Conservation (phyloP, 2,888 invertebrate genomes). For the Zootermopsis nevadensis region DNA sequence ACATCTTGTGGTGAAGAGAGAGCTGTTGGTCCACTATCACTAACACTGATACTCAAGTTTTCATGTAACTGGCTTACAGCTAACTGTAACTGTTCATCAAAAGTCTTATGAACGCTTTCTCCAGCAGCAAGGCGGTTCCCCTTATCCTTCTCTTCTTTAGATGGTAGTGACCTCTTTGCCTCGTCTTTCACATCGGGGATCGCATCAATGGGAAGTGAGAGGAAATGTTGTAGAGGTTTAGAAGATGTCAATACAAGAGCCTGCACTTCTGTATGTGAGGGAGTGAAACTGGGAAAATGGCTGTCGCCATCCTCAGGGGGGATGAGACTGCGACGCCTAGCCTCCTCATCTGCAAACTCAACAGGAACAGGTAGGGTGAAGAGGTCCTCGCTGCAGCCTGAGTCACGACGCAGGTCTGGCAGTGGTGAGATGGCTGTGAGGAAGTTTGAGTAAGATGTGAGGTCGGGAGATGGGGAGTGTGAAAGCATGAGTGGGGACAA, state of each 20-base stretch:
- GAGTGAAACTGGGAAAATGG: not conserved
- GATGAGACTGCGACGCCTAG: constrained; percentile 67
- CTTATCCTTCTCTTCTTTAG: constrained; percentile 36
- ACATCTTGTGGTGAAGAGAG: constrained; percentile 24
- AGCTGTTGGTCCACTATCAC: not conserved
- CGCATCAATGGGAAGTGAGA: constrained; percentile 20
- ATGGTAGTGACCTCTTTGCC: not conserved
- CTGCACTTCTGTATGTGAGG: not conserved
- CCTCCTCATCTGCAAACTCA: constrained; percentile 78
- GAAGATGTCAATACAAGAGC: not conserved
- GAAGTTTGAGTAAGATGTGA: constrained; percentile 59
- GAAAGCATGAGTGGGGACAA: constrained; percentile 63
- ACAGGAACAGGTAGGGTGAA: constrained; percentile 76
- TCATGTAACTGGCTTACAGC: not conserved
- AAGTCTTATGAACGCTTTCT: not conserved
- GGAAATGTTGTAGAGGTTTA: constrained; percentile 16
- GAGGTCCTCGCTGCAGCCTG: constrained; percentile 66
- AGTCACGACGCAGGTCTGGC: constrained; percentile 73
- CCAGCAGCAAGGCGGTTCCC: constrained; percentile 20
- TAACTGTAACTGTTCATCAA: constrained; percentile 4
- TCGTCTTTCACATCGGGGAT: constrained; percentile 13
- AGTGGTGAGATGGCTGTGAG: constrained; percentile 74
- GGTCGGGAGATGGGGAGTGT: constrained; percentile 52
- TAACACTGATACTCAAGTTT: not conserved
- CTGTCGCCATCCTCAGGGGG: constrained; percentile 30